A percentile compares a stretch with the other conserved stretches of the same genome.
These are phyloP conservation scores for Nycticryphes semicollaris DNA, from an alignment of 2,113 vertebrate species.

Conservation along the genomic window DNA sequence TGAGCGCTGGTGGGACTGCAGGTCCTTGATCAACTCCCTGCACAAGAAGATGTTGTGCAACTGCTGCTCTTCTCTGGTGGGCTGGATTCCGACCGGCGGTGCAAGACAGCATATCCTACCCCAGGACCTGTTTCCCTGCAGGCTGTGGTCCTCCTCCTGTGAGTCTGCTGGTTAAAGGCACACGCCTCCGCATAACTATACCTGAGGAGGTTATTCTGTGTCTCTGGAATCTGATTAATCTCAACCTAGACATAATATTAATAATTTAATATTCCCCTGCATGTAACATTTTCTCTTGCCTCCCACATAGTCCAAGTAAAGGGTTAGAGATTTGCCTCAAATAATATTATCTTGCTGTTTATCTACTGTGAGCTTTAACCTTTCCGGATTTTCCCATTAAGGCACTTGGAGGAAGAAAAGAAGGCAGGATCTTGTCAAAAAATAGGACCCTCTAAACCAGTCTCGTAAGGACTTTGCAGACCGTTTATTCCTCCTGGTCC, in stretches of 20 bases:
- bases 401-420: background rate
- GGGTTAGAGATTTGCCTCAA: background rate
- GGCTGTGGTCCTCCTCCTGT: background rate
- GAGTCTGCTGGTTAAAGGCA: background rate
- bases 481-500: background rate
- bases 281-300: background rate
- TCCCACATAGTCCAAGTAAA: background rate
- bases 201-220: background rate
- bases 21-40: background rate
- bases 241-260: constrained; percentile 6
- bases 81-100: background rate
- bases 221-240: constrained; percentile 15
- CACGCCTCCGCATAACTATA: background rate
- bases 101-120: background rate
- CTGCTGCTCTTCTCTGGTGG: background rate
- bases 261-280: constrained; percentile 11
- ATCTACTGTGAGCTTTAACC: background rate
- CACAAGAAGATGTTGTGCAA: background rate
- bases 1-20: background rate
- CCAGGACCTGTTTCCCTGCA: background rate
- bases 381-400: background rate
- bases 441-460: background rate
- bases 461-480: background rate
- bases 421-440: background rate
- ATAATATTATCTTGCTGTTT: background rate